Conservation (phyloP, 2,797 vertebrate genomes). For the Oreortyx pictus region DNA sequence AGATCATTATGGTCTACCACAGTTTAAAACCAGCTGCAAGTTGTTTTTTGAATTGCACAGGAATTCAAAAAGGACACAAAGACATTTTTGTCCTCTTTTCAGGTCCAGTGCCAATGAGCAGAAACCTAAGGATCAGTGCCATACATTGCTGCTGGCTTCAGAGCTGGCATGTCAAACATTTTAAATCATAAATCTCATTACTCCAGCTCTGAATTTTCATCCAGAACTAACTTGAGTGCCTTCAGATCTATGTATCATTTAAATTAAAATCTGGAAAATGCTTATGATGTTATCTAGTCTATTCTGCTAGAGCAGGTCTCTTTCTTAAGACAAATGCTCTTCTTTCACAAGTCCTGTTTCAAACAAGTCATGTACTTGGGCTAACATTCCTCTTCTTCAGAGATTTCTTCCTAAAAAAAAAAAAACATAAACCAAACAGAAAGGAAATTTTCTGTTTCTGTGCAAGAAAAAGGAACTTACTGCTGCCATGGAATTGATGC, state of each 20-base stretch:
- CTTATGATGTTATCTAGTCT: neutral
- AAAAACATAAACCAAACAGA: neutral
- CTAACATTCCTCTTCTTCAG: neutral
- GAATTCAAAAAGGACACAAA: neutral
- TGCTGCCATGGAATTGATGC: slow-evolving; percentile 97
- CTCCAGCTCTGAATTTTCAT: neutral
- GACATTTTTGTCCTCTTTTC: neutral
- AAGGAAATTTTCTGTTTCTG: neutral
- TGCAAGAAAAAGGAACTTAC: slow-evolving; percentile 81
- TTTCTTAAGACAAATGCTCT: neutral
- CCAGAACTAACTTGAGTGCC: neutral
- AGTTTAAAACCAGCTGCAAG: neutral
- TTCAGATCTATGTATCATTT: neutral
- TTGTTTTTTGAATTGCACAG: neutral
- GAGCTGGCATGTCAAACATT: neutral
- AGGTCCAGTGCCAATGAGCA: neutral
- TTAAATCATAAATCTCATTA: neutral
- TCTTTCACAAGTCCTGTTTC: neutral
- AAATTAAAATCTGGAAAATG: neutral
- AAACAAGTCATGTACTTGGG: neutral
- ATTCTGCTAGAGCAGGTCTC: neutral
- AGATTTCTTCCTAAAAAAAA: neutral
- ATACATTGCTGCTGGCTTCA: neutral
- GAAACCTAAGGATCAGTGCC: neutral
- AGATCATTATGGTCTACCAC: neutral